Evolutionary conservation across 1,140 invertebrate genomes (phyloP).

Genomic region (Drosophila lini): DNA sequence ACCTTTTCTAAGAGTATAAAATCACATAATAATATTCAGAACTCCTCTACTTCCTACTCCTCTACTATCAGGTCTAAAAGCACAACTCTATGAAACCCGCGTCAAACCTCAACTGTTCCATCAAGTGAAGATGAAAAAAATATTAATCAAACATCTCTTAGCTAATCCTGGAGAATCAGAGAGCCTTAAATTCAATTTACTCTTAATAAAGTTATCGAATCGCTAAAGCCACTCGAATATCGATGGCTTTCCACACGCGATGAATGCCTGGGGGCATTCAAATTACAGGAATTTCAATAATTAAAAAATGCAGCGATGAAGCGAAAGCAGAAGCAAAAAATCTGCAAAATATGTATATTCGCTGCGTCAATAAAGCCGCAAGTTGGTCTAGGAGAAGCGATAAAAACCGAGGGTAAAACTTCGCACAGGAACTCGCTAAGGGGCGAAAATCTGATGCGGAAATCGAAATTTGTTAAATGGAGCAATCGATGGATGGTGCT

Average conservation of each 20-base stretch:
- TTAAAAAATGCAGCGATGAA: slow-evolving; percentile 66
- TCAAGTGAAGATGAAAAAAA: not conserved
- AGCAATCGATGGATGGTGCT: slow-evolving; percentile 76
- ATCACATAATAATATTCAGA: not conserved
- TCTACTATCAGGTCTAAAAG: not conserved
- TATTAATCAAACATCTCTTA: slow-evolving; percentile 3
- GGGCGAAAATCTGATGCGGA: slow-evolving; percentile 78
- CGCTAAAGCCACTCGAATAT: slow-evolving; percentile 33
- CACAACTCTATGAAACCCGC: not conserved
- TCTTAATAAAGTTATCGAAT: slow-evolving; percentile 33
- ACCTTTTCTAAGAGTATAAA: not conserved
- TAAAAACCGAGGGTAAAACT: slow-evolving; percentile 68
- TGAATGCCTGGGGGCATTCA: slow-evolving; percentile 49
- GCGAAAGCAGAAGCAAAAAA: slow-evolving; percentile 5
- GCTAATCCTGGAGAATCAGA: slow-evolving; percentile 14
- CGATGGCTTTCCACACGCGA: slow-evolving; percentile 39
- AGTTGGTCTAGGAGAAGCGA: slow-evolving; percentile 53
- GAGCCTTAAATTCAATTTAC: slow-evolving; percentile 35
- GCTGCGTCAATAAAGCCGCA: slow-evolving; percentile 52
- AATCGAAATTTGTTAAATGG: slow-evolving; percentile 83
- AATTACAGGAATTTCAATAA: slow-evolving; percentile 62
- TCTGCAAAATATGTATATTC: slow-evolving; percentile 39
- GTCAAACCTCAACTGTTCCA: not conserved
- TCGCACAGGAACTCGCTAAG: slow-evolving; percentile 66
- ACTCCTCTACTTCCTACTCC: not conserved